Evolutionary conservation across 2,888 invertebrate genomes (phyloP).

Genomic region (Latrodectus elegans): DNA sequence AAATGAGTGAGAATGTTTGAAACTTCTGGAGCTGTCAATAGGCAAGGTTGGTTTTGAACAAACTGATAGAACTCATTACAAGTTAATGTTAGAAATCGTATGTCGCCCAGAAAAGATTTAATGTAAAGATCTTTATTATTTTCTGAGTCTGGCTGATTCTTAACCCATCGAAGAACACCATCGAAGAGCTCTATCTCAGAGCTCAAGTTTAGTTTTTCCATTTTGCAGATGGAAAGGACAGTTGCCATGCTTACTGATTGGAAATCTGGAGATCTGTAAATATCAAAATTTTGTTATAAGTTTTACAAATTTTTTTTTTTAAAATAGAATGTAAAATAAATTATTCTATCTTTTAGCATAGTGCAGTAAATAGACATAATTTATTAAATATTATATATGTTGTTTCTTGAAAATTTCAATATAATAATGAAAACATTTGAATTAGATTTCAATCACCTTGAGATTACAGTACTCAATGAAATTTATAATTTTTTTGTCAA

Average conservation of each 20-base stretch:
- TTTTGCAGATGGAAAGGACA: slow-evolving; percentile 31
- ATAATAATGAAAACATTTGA: too few relatives aligned
- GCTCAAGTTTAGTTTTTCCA: slow-evolving; percentile 19
- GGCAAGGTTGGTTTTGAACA: slow-evolving; percentile 13
- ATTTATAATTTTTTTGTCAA: too few relatives aligned
- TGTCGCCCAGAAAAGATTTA: slow-evolving; percentile 27
- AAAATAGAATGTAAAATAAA: too few relatives aligned
- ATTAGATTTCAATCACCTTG: too few relatives aligned
- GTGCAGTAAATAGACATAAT: too few relatives aligned
- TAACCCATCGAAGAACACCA: slow-evolving; percentile 20
- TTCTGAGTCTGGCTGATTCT: background rate
- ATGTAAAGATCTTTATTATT: background rate
- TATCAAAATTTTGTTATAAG: too few relatives aligned
- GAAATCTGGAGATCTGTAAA: slow-evolving; percentile 36
- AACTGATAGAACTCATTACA: slow-evolving; percentile 4
- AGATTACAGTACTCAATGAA: too few relatives aligned
- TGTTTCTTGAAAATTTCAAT: too few relatives aligned
- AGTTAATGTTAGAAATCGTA: slow-evolving; percentile 23
- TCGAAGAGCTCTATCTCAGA: slow-evolving; percentile 36
- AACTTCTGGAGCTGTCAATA: slow-evolving; percentile 31
- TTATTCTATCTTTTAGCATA: too few relatives aligned
- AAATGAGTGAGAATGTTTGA: slow-evolving; percentile 23
- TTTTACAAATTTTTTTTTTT: too few relatives aligned
- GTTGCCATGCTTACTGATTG: background rate
- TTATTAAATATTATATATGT: too few relatives aligned